Conservation (phyloP, 2,888 invertebrate genomes). For the Terebella lapidaria region DNA sequence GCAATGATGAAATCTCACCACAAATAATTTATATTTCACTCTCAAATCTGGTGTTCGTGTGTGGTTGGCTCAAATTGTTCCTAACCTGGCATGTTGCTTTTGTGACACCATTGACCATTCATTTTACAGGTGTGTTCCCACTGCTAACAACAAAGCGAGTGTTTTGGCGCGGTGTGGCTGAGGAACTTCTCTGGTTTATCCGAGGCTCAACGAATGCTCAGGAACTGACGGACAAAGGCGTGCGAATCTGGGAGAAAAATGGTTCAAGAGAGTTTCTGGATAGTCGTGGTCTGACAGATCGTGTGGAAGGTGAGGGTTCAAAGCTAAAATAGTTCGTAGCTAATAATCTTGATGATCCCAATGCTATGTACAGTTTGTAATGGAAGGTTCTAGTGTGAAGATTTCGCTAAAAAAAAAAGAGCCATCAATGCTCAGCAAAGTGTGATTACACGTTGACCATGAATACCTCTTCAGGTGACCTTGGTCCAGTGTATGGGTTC, state of each 20-base stretch:
- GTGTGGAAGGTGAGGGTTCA: slow-evolving; percentile 79
- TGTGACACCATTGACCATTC: too few species aligned
- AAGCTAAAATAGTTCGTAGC: too few species aligned
- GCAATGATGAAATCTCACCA: too few species aligned
- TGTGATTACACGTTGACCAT: too few species aligned
- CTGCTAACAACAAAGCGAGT: slow-evolving; percentile 91
- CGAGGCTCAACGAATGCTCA: slow-evolving; percentile 84
- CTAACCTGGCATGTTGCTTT: too few species aligned
- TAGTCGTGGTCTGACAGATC: slow-evolving; percentile 72
- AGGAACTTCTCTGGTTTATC: slow-evolving; percentile 93
- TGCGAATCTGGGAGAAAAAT: slow-evolving; percentile 96
- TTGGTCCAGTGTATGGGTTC: slow-evolving; percentile 96
- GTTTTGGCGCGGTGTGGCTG: slow-evolving; percentile 83
- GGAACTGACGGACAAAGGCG: slow-evolving; percentile 69
- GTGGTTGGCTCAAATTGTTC: too few species aligned
- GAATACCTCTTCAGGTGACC: slow-evolving; percentile 73
- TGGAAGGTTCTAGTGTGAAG: too few species aligned
- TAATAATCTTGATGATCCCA: too few species aligned
- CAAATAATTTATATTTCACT: neutral
- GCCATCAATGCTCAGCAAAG: too few species aligned
- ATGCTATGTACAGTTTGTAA: too few species aligned
- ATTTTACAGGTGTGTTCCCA: slow-evolving; percentile 65
- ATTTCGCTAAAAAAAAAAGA: too few species aligned
- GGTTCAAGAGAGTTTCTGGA: slow-evolving; percentile 86
- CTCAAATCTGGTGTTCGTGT: neutral